phyloP scores from a whole-genome alignment of 2,888 invertebrate genomes.

The Erebia ligea region DNA sequence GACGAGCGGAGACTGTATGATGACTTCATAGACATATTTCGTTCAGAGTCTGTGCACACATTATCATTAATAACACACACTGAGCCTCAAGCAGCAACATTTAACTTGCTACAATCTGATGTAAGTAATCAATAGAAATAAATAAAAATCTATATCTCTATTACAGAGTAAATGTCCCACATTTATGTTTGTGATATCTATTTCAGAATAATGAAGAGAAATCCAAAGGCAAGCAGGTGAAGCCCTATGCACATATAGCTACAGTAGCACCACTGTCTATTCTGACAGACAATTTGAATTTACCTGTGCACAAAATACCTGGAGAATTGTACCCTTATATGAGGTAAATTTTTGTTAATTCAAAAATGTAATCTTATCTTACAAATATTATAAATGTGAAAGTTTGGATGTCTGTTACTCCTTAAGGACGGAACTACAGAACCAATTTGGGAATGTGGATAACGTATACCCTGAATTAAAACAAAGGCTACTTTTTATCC shows the following conservation, averaged over 20 bases:
- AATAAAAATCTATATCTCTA: not conserved
- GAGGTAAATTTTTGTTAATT: slow-evolving; percentile 64
- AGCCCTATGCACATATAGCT: slow-evolving; percentile 90
- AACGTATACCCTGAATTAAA: too few relatives aligned
- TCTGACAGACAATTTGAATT: slow-evolving; percentile 87
- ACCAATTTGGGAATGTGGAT: too few relatives aligned
- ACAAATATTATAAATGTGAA: too few relatives aligned
- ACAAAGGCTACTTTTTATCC: too few relatives aligned
- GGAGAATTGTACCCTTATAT: slow-evolving; percentile 85
- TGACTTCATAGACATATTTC: slow-evolving; percentile 82
- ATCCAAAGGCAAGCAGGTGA: slow-evolving; percentile 46
- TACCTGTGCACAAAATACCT: slow-evolving; percentile 87
- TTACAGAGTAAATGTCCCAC: too few relatives aligned
- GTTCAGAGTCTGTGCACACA: slow-evolving; percentile 84
- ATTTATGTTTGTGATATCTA: slow-evolving; percentile 23
- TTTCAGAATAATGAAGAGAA: slow-evolving; percentile 55
- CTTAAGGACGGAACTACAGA: too few relatives aligned
- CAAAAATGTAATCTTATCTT: too few relatives aligned
- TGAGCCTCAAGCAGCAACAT: slow-evolving; percentile 89
- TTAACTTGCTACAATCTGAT: slow-evolving; percentile 85
- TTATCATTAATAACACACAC: slow-evolving; percentile 88
- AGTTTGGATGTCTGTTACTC: too few relatives aligned
- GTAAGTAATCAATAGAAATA: slow-evolving; percentile 20
- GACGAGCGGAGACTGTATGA: slow-evolving; percentile 77
- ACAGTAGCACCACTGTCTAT: slow-evolving; percentile 89